These are phyloP conservation scores for Prunella himalayana DNA, from an alignment of 2,113 vertebrate genomes.

Conservation along the genomic window DNA sequence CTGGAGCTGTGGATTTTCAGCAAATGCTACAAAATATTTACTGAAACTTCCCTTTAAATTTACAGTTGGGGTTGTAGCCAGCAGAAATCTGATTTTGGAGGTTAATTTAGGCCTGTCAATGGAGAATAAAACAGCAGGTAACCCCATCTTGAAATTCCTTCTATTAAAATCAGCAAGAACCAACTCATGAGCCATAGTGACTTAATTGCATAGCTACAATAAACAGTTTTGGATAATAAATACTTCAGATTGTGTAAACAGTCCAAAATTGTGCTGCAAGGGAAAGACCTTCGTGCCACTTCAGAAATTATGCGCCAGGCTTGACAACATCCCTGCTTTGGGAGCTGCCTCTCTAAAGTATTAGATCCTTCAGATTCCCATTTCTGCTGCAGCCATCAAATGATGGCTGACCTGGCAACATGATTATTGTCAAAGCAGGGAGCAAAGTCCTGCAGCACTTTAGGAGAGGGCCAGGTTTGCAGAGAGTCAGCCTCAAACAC, in stretches of 20 bases:
- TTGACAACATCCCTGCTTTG: not conserved
- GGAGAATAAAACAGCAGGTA: conserved; percentile 5
- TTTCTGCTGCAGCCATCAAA: not conserved
- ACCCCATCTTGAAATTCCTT: not conserved
- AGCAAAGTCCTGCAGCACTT: not conserved
- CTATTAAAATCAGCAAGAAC: conserved; percentile 19
- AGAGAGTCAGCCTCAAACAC: not conserved
- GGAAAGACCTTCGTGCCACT: not conserved
- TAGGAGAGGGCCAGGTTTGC: not conserved
- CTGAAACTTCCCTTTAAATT: not conserved
- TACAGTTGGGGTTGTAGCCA: not conserved
- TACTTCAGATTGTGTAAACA: not conserved
- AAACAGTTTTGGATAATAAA: not conserved
- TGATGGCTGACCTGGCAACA: not conserved
- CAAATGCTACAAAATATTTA: conserved; percentile 2
- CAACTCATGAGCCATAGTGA: not conserved
- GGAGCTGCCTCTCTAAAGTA: not conserved
- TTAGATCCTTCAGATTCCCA: not conserved
- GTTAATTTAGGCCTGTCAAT: not conserved
- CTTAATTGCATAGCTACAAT: not conserved
- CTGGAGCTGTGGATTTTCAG: not conserved
- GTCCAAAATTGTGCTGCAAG: not conserved
- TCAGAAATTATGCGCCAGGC: not conserved
- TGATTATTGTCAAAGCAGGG: not conserved
- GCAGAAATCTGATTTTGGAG: not conserved